Evolutionary conservation across 1,140 invertebrate species (phyloP), one percentile per base, ranked within the genome.

Genomic region (Brachionus calyciflorus): DNA sequence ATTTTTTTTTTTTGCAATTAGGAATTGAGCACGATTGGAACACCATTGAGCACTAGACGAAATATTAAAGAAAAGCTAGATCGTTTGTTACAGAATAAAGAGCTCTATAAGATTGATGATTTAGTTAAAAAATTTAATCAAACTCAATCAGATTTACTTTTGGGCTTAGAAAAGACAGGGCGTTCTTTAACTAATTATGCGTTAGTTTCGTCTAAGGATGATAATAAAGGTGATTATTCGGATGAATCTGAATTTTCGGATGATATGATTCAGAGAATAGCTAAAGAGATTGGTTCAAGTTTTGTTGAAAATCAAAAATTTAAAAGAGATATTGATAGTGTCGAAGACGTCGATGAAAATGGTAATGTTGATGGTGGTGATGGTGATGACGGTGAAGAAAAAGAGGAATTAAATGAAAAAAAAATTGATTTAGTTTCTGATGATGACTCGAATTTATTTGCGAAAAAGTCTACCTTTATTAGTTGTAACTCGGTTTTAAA

Each of bases 401-500:
- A 63, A n/a, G n/a, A n/a, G n/a, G n/a, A n/a, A n/a, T n/a, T n/a
- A n/a, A n/a, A n/a, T n/a, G n/a, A n/a, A n/a, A n/a, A n/a, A n/a
- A n/a, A n/a, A n/a, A n/a, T n/a, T n/a, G n/a, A n/a, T n/a, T n/a
- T n/a, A n/a, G n/a, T n/a, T n/a, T n/a, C n/a, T n/a, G n/a, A n/a
- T n/a, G n/a, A n/a, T n/a, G n/a, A n/a, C n/a, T n/a, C n/a, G n/a
- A n/a, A n/a, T n/a, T n/a, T n/a, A n/a, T n/a, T n/a, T n/a, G n/a
- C n/a, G n/a, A n/a, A n/a, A n/a, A 17, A 1, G 37, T n/a, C 55
- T 1, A 60, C 55, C 19, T 60, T 37, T 17, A 60, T 60, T 19
- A 60, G 55, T 37, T 60, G 55, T 37, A 60, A 60, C 37, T 60
- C 55, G 19, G 55, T 60, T 60, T 37, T 60, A 33, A 60, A 60